Conservation (phyloP, 2,797 vertebrate genomes). For the Clarias pachynema region DNA sequence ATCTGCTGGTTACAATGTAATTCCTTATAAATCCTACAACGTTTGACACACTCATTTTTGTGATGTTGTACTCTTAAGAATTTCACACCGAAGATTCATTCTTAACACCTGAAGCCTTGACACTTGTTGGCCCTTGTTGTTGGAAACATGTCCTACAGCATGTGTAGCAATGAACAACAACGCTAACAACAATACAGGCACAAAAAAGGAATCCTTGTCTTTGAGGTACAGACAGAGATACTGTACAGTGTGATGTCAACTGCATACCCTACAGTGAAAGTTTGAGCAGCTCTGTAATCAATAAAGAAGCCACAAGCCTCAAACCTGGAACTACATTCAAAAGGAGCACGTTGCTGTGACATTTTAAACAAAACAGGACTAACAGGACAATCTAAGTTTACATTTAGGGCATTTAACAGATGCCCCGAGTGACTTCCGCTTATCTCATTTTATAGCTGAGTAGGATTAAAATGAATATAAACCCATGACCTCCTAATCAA, state of each 20-base stretch:
- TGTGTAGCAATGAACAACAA: not conserved
- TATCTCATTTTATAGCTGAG: no score
- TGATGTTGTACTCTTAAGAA: not conserved
- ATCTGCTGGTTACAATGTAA: not conserved
- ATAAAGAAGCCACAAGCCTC: not conserved
- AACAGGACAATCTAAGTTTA: not conserved
- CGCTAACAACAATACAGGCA: not conserved
- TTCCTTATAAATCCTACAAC: not conserved
- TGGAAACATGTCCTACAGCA: not conserved
- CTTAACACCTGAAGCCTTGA: not conserved
- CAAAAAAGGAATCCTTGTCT: constrained; percentile 10
- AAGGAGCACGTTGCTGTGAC: not conserved
- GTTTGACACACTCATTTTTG: no score
- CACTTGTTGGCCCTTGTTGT: no score
- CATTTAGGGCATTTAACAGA: no score
- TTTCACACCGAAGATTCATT: not conserved
- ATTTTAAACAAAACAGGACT: not conserved
- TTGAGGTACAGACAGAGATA: no score
- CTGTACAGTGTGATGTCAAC: constrained; percentile 2
- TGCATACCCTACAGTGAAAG: constrained; percentile 22
- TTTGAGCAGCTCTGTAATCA: constrained; percentile 16
- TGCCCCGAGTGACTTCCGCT: no score
- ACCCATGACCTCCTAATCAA: no score
- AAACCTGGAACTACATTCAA: not conserved
- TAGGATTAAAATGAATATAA: no score